Base-by-base conservation (phyloP, 2,888 invertebrate species). In the Ormyrus rosae region DNA sequence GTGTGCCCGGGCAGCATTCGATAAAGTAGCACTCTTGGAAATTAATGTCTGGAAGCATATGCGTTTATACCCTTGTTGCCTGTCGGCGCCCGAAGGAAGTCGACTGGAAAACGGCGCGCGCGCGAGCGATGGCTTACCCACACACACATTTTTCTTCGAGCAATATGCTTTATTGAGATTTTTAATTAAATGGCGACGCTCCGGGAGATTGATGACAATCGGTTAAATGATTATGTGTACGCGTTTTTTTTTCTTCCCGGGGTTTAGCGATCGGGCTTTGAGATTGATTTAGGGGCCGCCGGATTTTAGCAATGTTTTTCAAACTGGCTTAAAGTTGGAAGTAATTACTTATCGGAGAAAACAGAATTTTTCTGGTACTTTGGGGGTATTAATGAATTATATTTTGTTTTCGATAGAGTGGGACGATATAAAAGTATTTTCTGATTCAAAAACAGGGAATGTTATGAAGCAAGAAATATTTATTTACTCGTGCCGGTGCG, bases 1-100 rank as follows among this genome's bases (percentile, higher is more conserved):
- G 68, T 65, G 73, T 65, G 73, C 34, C 34, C 34, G 34, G 65
- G 72, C 81, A 80, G 72, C 68, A 80, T 80, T 83, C 83, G 78
- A 75, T 81, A 80, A 83, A 78, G 81, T 70, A 67, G 81, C 81
- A 81, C 82, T 82, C 81, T 78, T 81, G 78, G 68, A 82, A 81
- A 82, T 81, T 74, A 82, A 79, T 79, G 81, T 81, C 68, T 67
- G 78, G 53, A 78, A 77, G 64, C 80, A 76, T 78, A 74, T 78
- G 75, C 72, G 53, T 58, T n/a, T 64, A 9, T 58, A 65, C 34
- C 46, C 19, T 61, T 19, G 71, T 45, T 50, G 19, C n/a, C 34
- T n/a, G 45, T 11, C 45, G 8, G 34, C 56, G 51, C 60, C 50
- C 69, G 61, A 48, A 77, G 60, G 55, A 68, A 63, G 60, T 63